These are phyloP conservation scores for Epistrophella euchroma DNA, from an alignment of 2,888 invertebrate genomes.

Conservation along the genomic window DNA sequence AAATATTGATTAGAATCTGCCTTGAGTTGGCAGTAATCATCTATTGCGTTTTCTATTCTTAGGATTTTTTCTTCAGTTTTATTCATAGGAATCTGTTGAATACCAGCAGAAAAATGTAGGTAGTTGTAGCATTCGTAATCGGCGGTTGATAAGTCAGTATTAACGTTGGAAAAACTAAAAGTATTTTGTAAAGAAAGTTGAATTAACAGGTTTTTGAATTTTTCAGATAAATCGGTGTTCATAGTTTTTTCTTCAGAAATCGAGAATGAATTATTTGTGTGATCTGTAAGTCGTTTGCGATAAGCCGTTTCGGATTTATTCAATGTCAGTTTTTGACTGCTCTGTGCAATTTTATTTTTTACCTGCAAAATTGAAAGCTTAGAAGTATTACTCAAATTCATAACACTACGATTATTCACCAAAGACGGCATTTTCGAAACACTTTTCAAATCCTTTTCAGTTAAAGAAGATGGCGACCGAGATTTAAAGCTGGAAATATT, in stretches of 20 bases:
- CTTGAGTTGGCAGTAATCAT: constrained; percentile 31
- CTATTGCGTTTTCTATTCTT: constrained; percentile 11
- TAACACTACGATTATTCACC: constrained; percentile 6
- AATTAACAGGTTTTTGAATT: constrained; percentile 39
- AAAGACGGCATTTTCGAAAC: constrained; percentile 52
- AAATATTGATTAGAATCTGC: constrained; percentile 17
- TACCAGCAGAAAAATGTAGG: constrained; percentile 27
- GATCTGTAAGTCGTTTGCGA: constrained; percentile 50
- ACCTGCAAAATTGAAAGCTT: constrained; percentile 50
- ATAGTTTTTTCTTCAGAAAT: constrained; percentile 62
- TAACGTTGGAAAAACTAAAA: constrained; percentile 5
- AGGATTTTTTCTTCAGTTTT: constrained; percentile 14
- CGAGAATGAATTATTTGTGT: constrained; percentile 43
- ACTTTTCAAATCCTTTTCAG: constrained; percentile 39
- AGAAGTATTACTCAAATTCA: constrained; percentile 36
- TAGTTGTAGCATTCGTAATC: constrained; percentile 46
- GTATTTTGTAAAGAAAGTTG: constrained; percentile 19
- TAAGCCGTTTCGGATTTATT: constrained; percentile 42
- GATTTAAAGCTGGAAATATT: constrained; percentile 28
- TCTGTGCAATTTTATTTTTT: constrained; percentile 41
- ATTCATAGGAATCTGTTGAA: constrained; percentile 20
- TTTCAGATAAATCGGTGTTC: constrained; percentile 43
- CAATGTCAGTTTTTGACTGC: constrained; percentile 25
- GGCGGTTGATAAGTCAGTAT: constrained; percentile 27
- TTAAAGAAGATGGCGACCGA: constrained; percentile 21